Evolutionary conservation across 1,140 invertebrate genomes (phyloP).

Genomic region (Ips nitidus): DNA sequence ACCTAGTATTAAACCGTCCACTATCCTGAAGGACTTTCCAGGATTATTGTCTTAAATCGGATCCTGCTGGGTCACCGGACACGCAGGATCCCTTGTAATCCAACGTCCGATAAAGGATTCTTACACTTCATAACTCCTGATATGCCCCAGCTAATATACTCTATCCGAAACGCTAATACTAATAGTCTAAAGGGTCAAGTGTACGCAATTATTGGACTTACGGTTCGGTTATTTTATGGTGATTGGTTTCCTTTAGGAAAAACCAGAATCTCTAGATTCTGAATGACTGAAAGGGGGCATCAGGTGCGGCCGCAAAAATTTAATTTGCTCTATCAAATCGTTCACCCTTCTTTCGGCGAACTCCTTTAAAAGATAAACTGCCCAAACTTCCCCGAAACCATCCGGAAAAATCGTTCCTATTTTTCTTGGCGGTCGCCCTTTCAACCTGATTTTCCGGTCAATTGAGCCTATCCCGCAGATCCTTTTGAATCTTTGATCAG

Average conservation of each 20-base stretch:
- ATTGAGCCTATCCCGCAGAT: conserved; percentile 25
- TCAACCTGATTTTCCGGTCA: conserved; percentile 34
- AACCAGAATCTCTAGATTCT: neutral
- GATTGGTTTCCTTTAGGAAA: conserved; percentile 3
- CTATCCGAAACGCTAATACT: conserved; percentile 27
- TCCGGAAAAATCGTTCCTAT: conserved; percentile 37
- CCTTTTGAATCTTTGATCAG: conserved; percentile 15
- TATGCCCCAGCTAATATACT: conserved; percentile 36
- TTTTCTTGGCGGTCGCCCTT: conserved; percentile 33
- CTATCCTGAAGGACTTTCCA: conserved; percentile 33
- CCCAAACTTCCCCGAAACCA: conserved; percentile 23
- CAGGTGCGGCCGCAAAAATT: conserved; percentile 26
- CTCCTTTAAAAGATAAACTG: conserved; percentile 38
- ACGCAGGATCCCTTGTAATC: conserved; percentile 26
- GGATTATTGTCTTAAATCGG: conserved; percentile 39
- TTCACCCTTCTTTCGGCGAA: conserved; percentile 24
- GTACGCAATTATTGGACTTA: conserved; percentile 30
- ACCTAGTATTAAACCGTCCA: conserved; percentile 24
- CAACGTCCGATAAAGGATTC: conserved; percentile 34
- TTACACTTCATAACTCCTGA: conserved; percentile 39
- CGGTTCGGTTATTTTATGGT: conserved; percentile 12
- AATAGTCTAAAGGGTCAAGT: conserved; percentile 22
- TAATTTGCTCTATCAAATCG: conserved; percentile 28
- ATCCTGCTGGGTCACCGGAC: conserved; percentile 24
- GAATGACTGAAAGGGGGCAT: conserved; percentile 10